These are phyloP conservation scores for Cephalophus harveyi DNA, from an alignment of 2,113 vertebrate genomes.

Conservation along the genomic window DNA sequence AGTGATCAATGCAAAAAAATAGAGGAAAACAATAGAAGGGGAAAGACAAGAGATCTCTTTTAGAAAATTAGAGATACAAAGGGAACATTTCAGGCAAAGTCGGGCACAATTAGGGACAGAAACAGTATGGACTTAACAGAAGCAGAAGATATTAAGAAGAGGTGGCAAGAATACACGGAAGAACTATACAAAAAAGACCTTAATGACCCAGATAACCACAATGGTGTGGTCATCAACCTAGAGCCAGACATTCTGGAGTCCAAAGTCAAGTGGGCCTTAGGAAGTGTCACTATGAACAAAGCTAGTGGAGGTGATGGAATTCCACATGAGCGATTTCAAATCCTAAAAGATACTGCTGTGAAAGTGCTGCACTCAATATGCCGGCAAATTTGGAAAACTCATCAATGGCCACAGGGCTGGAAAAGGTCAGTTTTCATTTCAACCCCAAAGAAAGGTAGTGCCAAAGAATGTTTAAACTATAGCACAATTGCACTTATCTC, in stretches of 20 bases:
- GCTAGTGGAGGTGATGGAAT: not conserved
- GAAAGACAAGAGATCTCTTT: not conserved
- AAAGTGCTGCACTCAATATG: not conserved
- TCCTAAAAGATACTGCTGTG: not conserved
- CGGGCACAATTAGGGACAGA: not conserved
- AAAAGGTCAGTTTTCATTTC: not conserved
- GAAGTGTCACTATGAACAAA: not conserved
- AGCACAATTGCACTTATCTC: not conserved
- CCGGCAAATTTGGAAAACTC: not conserved
- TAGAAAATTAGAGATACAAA: not conserved
- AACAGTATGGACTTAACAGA: not conserved
- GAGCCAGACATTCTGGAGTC: not conserved
- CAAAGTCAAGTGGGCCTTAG: not conserved
- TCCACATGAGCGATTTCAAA: not conserved
- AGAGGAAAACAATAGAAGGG: not conserved
- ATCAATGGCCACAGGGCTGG: not conserved
- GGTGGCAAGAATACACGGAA: not conserved
- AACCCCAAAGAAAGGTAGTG: not conserved
- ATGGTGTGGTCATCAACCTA: not conserved
- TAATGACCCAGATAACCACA: not conserved
- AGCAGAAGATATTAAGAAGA: not conserved
- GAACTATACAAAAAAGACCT: not conserved
- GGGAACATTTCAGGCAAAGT: not conserved
- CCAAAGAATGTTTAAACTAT: not conserved
- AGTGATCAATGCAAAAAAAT: not conserved